phyloP scores from a whole-genome alignment of 2,113 vertebrate species.

The Gymnogyps californianus region DNA sequence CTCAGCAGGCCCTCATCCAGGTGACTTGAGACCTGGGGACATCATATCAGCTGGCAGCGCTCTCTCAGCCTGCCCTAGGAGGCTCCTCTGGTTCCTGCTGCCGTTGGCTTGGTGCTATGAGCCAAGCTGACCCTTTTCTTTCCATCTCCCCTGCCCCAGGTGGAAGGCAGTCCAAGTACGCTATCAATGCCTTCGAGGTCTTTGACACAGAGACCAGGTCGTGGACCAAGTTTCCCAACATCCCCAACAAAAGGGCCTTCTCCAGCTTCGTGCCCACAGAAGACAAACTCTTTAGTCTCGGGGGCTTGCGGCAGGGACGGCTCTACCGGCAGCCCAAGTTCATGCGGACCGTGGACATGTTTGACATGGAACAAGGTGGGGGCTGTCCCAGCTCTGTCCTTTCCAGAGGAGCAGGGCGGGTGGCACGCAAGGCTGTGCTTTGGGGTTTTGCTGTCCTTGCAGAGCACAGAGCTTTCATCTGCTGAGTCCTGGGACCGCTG shows the following conservation, averaged over 20 bases:
- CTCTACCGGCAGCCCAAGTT: slow-evolving; percentile 95
- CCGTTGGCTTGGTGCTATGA: not conserved
- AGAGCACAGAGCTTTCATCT: not conserved
- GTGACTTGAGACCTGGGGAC: not conserved
- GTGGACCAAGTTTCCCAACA: slow-evolving; percentile 87
- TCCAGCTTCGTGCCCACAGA: slow-evolving; percentile 86
- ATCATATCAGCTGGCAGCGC: not conserved
- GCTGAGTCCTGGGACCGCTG: not conserved
- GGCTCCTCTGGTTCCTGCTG: not conserved
- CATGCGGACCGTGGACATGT: slow-evolving; percentile 91
- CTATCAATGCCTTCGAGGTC: slow-evolving; percentile 88
- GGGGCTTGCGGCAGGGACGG: slow-evolving; percentile 89
- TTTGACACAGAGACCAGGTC: slow-evolving; percentile 88
- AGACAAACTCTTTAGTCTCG: slow-evolving; percentile 86
- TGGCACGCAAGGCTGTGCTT: not conserved
- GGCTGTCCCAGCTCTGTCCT: not conserved
- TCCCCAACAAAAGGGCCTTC: slow-evolving; percentile 93
- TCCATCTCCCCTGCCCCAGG: slow-evolving; percentile 67
- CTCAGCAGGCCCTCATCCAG: not conserved
- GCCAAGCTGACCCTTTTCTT: not conserved
- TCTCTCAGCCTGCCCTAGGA: not conserved
- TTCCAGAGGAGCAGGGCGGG: not conserved
- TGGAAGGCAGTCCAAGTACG: slow-evolving; percentile 91
- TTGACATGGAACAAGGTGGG: slow-evolving; percentile 90
- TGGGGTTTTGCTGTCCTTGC: not conserved